phyloP scores from a whole-genome alignment of 2,888 invertebrate species.

The Melinaea marsaeus region DNA sequence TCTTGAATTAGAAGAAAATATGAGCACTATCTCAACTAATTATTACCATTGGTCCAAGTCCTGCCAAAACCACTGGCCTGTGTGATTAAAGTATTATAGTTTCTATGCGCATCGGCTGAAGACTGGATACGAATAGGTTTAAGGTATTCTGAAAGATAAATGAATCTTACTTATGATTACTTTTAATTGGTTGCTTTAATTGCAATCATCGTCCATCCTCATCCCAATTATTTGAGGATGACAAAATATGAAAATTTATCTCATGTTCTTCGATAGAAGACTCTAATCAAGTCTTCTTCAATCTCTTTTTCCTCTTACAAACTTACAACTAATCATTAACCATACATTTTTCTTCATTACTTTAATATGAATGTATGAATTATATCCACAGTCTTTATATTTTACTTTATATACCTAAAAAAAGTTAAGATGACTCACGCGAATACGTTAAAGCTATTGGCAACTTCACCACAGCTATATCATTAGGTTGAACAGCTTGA shows the following conservation, averaged over 20 bases:
- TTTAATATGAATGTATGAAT: neutral
- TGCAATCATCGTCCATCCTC: neutral
- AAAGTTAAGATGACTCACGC: constrained; percentile 39
- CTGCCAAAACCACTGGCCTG: constrained; percentile 62
- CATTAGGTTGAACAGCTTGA: constrained; percentile 54
- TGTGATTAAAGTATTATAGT: constrained; percentile 45
- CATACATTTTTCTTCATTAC: neutral
- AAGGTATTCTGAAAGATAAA: constrained; percentile 42
- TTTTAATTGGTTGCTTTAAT: neutral
- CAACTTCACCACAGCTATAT: constrained; percentile 53
- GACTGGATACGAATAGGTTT: constrained; percentile 55
- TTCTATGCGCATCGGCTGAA: constrained; percentile 44
- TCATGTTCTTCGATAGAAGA: too few species aligned
- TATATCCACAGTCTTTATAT: neutral
- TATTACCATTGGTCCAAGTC: constrained; percentile 58
- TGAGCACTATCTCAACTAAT: neutral
- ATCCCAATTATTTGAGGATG: neutral
- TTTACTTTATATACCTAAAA: neutral
- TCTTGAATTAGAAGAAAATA: neutral
- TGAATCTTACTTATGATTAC: neutral
- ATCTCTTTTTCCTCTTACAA: too few species aligned
- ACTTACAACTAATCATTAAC: too few species aligned
- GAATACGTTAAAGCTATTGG: constrained; percentile 41
- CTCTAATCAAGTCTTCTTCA: too few species aligned
- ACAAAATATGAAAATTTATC: too few species aligned